Evolutionary conservation across 2,113 vertebrate genomes (phyloP).

Genomic region (Vulpes lagopus): DNA sequence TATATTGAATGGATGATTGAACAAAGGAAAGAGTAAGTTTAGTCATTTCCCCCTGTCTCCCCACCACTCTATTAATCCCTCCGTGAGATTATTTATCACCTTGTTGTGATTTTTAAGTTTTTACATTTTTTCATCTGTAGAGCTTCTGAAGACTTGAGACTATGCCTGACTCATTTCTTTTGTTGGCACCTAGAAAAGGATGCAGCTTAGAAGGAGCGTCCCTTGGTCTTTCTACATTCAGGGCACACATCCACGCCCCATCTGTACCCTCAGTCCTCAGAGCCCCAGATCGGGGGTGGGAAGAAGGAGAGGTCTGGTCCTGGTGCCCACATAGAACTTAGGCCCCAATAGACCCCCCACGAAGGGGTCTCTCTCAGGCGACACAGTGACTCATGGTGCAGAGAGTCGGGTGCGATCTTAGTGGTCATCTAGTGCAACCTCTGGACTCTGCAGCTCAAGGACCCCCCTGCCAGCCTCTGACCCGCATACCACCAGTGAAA

Average conservation of each 20-base stretch:
- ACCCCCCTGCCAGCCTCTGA: not conserved
- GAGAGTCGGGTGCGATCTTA: not conserved
- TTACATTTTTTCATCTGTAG: constrained; percentile 6
- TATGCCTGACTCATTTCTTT: constrained; percentile 8
- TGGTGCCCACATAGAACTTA: not conserved
- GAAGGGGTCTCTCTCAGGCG: not conserved
- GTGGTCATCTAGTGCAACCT: not conserved
- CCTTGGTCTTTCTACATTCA: constrained; percentile 16
- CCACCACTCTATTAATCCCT: not conserved
- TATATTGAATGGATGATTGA: not conserved
- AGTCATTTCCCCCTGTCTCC: not conserved
- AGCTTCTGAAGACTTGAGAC: constrained; percentile 7
- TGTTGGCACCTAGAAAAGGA: constrained; percentile 22
- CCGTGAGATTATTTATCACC: not conserved
- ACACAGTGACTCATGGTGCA: not conserved
- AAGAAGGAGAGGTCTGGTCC: not conserved
- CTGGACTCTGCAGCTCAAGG: not conserved
- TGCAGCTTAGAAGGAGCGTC: not conserved
- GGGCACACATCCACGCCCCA: not conserved
- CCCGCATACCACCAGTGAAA: not conserved
- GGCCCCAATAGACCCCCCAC: not conserved
- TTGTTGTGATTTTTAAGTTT: not conserved
- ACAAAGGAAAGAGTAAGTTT: not conserved
- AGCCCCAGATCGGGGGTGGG: not conserved
- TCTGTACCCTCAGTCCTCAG: not conserved